Conservation (phyloP, 2,888 invertebrate genomes). For the Chrysotoxum bicinctum region DNA sequence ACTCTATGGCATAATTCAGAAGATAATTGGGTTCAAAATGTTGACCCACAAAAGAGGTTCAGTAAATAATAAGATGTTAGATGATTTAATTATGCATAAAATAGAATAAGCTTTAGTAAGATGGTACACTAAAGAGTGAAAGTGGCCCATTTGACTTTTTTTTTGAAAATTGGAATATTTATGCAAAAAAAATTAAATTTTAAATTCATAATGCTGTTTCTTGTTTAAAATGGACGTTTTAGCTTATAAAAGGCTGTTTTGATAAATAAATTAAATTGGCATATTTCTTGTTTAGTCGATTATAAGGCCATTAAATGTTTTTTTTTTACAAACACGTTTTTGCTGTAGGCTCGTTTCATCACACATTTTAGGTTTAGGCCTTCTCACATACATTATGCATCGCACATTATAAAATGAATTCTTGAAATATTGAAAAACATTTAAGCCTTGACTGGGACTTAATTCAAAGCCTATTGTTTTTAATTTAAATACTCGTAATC, state of each 20-base stretch:
- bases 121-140: conserved; percentile 21
- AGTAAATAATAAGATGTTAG: conserved; percentile 38
- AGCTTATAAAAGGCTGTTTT: conserved; percentile 8
- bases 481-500: too few species aligned
- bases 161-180: neutral
- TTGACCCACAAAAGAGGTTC: conserved; percentile 46
- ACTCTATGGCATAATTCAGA: neutral
- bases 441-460: too few species aligned
- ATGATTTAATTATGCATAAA: conserved; percentile 57
- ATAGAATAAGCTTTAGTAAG: conserved; percentile 18
- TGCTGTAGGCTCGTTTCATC: too few species aligned
- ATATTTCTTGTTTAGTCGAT: neutral
- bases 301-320: too few species aligned
- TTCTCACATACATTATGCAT: too few species aligned
- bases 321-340: too few species aligned
- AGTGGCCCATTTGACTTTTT: conserved; percentile 4
- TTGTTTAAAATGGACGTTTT: conserved; percentile 18
- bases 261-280: neutral
- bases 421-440: too few species aligned
- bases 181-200: neutral
- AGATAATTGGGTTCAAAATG: conserved; percentile 58
- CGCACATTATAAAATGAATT: too few species aligned
- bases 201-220: conserved; percentile 15
- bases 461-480: too few species aligned
- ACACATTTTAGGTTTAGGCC: too few species aligned